Percentiles rank a stretch among this genome's conserved stretches.
Conservation (phyloP, 2,797 vertebrate species). For the Notamacropus eugenii region DNA sequence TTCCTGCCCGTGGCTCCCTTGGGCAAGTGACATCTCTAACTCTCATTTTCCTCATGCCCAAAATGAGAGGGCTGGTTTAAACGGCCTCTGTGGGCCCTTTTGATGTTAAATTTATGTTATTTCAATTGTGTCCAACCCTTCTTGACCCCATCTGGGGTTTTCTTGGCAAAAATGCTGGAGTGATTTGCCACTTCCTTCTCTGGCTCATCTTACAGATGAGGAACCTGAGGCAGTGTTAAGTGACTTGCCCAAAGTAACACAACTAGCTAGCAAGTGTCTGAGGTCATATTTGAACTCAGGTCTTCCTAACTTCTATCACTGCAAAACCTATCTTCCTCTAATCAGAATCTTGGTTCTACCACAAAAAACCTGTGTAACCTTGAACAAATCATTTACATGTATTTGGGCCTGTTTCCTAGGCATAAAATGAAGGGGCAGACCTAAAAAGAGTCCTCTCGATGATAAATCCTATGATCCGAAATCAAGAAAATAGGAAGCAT, state of each 20-base stretch:
- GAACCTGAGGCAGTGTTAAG: background rate
- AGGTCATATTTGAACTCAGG: background rate
- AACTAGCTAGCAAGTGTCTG: background rate
- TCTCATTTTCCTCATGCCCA: background rate
- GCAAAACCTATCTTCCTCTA: background rate
- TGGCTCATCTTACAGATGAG: background rate
- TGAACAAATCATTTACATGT: background rate
- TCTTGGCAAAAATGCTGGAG: background rate
- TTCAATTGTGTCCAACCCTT: background rate
- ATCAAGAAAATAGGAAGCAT: slow-evolving; percentile 27
- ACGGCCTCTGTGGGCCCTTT: background rate
- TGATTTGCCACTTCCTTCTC: background rate
- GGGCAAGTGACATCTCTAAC: background rate
- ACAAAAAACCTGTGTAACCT: background rate
- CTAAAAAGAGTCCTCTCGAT: background rate
- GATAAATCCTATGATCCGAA: background rate
- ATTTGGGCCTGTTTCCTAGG: background rate
- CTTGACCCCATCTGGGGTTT: background rate
- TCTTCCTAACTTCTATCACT: background rate
- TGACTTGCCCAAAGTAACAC: background rate
- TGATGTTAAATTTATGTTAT: background rate
- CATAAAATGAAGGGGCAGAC: background rate
- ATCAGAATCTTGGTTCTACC: background rate
- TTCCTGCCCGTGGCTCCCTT: background rate
- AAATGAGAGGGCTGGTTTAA: background rate